Percentiles rank a stretch among this genome's conserved stretches.
These are phyloP conservation scores for Burhinus bistriatus DNA, from an alignment of 2,113 vertebrate species.

Conservation along the genomic window DNA sequence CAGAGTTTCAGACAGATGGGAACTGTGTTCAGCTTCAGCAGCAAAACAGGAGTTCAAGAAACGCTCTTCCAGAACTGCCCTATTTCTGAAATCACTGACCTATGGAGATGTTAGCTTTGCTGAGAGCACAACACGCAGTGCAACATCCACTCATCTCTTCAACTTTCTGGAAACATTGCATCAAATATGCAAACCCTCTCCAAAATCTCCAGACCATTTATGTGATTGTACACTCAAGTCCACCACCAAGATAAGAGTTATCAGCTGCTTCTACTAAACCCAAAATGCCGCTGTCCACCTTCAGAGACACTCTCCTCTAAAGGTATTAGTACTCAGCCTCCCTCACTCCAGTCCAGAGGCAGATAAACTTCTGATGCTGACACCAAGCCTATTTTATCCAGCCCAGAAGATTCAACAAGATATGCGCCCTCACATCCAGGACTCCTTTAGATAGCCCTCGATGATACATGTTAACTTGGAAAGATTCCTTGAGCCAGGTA, in stretches of 20 bases:
- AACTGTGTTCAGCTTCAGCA: slow-evolving; percentile 1
- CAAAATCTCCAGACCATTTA: no score
- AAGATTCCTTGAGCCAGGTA: not conserved
- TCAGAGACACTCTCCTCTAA: not conserved
- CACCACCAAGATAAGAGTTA: no score
- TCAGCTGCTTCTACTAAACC: no score
- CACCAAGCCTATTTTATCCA: not conserved
- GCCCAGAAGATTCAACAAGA: not conserved
- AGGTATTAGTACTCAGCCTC: not conserved
- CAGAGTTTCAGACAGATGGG: not conserved
- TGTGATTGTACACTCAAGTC: no score
- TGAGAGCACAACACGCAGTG: not conserved
- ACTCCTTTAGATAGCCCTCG: not conserved
- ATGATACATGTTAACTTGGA: not conserved
- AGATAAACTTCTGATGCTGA: not conserved
- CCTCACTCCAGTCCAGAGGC: not conserved
- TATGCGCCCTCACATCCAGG: not conserved
- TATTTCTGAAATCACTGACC: slow-evolving; percentile 19
- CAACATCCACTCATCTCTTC: not conserved
- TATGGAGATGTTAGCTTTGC: slow-evolving; percentile 23
- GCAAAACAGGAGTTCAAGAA: slow-evolving; percentile 19
- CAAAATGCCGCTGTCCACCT: not conserved
- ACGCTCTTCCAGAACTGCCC: not conserved
- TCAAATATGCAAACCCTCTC: no score
- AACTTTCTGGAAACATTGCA: not conserved